These are phyloP conservation scores for Cuculus canorus DNA, from an alignment of 2,797 vertebrate species.

Conservation along the genomic window DNA sequence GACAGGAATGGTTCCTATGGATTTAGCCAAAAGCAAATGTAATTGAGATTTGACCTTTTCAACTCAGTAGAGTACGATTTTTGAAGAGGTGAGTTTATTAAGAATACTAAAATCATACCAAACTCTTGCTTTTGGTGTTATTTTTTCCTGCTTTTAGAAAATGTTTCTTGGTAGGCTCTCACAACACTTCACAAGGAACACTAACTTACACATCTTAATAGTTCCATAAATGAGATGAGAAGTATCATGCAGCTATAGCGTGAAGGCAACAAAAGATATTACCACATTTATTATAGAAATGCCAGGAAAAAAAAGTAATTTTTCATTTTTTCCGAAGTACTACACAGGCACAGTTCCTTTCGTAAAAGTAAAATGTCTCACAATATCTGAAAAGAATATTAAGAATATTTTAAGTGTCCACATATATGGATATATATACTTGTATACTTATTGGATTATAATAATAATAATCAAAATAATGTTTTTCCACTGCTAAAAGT, in stretches of 20 bases:
- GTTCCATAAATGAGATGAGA: background rate
- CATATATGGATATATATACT: background rate
- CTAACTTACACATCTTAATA: background rate
- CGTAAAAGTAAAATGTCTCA: background rate
- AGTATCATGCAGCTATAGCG: background rate
- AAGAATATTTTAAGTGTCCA: background rate
- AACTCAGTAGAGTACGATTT: background rate
- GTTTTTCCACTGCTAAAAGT: background rate
- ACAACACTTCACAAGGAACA: background rate
- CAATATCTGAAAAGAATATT: background rate
- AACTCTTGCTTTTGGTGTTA: background rate
- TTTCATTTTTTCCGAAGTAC: background rate
- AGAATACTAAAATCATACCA: background rate
- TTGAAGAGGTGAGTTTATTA: background rate
- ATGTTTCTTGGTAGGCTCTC: background rate
- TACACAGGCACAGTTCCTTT: background rate
- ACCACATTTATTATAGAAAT: background rate
- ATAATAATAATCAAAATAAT: background rate
- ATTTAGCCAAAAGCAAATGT: background rate
- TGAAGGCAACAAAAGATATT: background rate
- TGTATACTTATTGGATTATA: too few species aligned
- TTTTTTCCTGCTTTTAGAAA: background rate
- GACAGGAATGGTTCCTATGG: background rate
- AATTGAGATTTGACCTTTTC: conserved; percentile 13
- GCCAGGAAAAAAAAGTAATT: background rate